Conservation (phyloP, 2,797 vertebrate species). For the Liparis tanakae region DNA sequence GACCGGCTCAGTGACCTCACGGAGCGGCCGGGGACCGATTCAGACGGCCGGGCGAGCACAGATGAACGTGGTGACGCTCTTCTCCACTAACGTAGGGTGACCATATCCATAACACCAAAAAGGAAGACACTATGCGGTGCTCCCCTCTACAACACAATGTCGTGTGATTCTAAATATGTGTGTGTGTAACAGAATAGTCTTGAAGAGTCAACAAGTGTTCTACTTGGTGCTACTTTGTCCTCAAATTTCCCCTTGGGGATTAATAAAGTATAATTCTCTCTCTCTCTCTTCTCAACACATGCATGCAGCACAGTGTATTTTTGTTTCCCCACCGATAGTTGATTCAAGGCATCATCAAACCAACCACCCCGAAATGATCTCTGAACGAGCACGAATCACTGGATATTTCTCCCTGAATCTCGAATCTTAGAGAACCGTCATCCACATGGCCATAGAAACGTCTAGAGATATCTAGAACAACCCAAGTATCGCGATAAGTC, state of each 20-base stretch:
- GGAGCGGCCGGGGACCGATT: not conserved
- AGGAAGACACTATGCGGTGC: too few relatives aligned
- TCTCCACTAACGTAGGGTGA: too few relatives aligned
- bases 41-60: not conserved
- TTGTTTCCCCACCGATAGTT: not conserved
- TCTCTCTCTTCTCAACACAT: too few relatives aligned
- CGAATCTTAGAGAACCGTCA: not conserved
- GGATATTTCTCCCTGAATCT: not conserved
- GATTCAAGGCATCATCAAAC: not conserved
- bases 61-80: not conserved
- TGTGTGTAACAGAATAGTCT: too few relatives aligned
- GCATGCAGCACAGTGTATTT: conserved; percentile 18
- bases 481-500: conserved; percentile 76
- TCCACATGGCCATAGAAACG: conserved; percentile 71
- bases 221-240: too few relatives aligned
- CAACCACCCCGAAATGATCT: fast-evolving
- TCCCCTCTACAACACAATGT: too few relatives aligned
- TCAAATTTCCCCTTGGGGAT: too few relatives aligned
- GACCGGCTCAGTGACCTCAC: not conserved
- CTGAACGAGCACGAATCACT: not conserved
- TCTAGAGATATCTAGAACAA: conserved; percentile 79
- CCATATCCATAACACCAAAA: too few relatives aligned
- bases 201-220: too few relatives aligned
- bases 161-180: too few relatives aligned
- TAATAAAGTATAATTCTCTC: too few relatives aligned